Percentiles rank a stretch among this genome's conserved stretches.
Conservation (phyloP, 2,797 vertebrate species). For the Odontamblyopus lacepedii region DNA sequence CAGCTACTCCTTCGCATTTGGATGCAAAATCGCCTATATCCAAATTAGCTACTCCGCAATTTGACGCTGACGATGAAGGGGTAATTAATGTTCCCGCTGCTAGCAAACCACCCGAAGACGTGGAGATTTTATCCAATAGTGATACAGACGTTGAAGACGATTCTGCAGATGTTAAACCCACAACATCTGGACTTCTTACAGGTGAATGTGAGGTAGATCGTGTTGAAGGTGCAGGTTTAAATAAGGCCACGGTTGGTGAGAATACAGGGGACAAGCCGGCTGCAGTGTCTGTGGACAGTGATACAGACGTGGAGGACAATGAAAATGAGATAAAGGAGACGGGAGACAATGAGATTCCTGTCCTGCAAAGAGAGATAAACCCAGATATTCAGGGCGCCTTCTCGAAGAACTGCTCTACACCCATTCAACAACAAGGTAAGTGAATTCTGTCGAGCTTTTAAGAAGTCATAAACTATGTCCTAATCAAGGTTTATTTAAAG, state of each 20-base stretch:
- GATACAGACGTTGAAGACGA: constrained; percentile 74
- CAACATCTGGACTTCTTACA: background rate
- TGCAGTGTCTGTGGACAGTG: constrained; percentile 29
- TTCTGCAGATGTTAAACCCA: constrained; percentile 17
- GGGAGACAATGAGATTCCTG: constrained; percentile 24
- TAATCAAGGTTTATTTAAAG: background rate
- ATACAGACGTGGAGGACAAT: constrained; percentile 58
- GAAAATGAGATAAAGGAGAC: constrained; percentile 11
- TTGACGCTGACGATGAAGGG: constrained; percentile 60
- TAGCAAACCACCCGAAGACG: constrained; percentile 6
- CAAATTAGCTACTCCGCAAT: background rate
- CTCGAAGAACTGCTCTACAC: constrained; percentile 67
- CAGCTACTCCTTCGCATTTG: constrained; percentile 15
- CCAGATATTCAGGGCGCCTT: constrained; percentile 12
- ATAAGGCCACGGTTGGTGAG: constrained; percentile 16
- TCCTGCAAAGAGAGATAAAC: constrained; percentile 28
- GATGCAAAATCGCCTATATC: constrained; percentile 28
- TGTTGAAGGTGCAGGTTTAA: constrained; percentile 45
- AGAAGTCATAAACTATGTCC: too few species aligned
- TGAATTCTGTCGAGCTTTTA: background rate
- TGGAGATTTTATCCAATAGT: constrained; percentile 69
- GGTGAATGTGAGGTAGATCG: constrained; percentile 19
- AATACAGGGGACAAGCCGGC: background rate
- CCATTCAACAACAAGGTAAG: constrained; percentile 60
- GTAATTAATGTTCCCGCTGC: constrained; percentile 11